Conservation (phyloP, 2,113 vertebrate species). For the Lynx canadensis region DNA sequence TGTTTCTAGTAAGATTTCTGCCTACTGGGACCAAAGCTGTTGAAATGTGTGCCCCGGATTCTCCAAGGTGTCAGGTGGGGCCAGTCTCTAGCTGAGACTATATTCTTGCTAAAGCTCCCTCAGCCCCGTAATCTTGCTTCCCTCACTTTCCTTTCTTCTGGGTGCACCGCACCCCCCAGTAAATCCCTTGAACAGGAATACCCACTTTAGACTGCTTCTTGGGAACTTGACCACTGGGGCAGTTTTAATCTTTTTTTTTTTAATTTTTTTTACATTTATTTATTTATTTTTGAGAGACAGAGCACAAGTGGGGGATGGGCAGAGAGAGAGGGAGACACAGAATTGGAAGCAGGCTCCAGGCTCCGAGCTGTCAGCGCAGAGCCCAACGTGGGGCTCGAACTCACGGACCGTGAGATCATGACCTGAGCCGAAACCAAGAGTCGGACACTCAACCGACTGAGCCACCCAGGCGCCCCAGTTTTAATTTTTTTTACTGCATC, state of each 20-base stretch:
- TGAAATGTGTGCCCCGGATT: not conserved
- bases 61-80: not conserved
- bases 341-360: too few relatives aligned
- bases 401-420: too few relatives aligned
- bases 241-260: not conserved
- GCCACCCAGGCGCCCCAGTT: too few relatives aligned
- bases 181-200: not conserved
- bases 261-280: not conserved
- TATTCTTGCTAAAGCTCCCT: not conserved
- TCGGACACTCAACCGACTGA: too few relatives aligned
- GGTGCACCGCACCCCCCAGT: not conserved
- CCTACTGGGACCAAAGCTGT: not conserved
- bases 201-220: not conserved
- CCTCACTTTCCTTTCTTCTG: not conserved
- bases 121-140: not conserved
- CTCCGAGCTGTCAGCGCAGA: too few relatives aligned
- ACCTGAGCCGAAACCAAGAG: too few relatives aligned
- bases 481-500: not conserved
- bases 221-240: not conserved
- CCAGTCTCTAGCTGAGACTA: not conserved
- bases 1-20: not conserved
- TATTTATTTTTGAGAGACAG: too few relatives aligned
- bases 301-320: too few relatives aligned
- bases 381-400: too few relatives aligned
- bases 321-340: too few relatives aligned